These are phyloP conservation scores for Gerosis bhagava DNA, from an alignment of 2,888 invertebrate genomes.

Conservation along the genomic window DNA sequence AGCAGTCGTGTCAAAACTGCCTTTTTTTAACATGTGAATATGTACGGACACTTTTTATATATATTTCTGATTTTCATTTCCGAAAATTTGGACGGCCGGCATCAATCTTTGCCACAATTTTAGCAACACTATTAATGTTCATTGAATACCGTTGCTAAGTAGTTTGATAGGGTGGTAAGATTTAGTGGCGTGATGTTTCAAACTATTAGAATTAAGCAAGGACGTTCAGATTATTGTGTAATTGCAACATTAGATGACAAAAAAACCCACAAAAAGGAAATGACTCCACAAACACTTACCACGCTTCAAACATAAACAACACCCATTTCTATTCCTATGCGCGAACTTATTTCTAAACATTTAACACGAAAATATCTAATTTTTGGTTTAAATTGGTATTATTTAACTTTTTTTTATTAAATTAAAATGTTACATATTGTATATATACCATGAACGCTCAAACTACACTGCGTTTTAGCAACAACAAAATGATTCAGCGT, in stretches of 20 bases:
- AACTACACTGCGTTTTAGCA: conserved; percentile 20
- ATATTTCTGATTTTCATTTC: too few relatives aligned
- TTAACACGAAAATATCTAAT: conserved; percentile 12
- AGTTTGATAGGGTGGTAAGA: conserved; percentile 20
- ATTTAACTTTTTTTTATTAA: too few relatives aligned
- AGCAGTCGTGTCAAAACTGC: conserved; percentile 20
- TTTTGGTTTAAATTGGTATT: too few relatives aligned
- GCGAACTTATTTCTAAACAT: conserved; percentile 27
- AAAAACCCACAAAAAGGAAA: background rate
- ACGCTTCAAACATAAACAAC: conserved; percentile 39
- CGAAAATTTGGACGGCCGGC: conserved; percentile 13
- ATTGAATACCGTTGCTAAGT: conserved; percentile 24
- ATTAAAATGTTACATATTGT: conserved; percentile 16
- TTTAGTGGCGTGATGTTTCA: conserved; percentile 9
- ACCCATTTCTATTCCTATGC: conserved; percentile 36
- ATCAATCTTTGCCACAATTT: conserved; percentile 29
- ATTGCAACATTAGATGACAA: too few relatives aligned
- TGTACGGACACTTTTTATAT: too few relatives aligned
- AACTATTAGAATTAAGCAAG: conserved; percentile 9
- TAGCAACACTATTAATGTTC: conserved; percentile 26
- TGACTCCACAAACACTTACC: conserved; percentile 30
- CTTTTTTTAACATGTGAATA: background rate
- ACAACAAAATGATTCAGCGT: conserved; percentile 19
- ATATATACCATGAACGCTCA: conserved; percentile 21
- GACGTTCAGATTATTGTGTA: too few relatives aligned